These are phyloP conservation scores for Anhinga rufa DNA, from an alignment of 2,113 vertebrate species.

Conservation along the genomic window DNA sequence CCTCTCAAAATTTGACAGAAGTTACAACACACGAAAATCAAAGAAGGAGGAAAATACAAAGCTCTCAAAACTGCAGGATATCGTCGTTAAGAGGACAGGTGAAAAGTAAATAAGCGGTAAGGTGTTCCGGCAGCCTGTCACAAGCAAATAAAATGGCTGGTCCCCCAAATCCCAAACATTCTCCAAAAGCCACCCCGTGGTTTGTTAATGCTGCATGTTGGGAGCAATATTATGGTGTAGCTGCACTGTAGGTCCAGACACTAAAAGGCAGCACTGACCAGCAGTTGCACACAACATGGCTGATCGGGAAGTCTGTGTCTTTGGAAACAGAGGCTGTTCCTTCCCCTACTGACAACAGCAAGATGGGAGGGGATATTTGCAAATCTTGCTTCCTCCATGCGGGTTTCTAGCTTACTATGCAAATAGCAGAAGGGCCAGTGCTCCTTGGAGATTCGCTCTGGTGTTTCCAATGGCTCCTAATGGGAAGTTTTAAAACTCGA, in stretches of 20 bases:
- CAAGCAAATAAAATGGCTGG: background rate
- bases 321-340: background rate
- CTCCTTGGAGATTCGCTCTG: background rate
- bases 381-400: too few relatives aligned
- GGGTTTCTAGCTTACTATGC: background rate
- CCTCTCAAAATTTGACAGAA: background rate
- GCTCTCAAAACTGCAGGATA: background rate
- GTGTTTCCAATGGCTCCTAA: background rate
- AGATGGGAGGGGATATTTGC: too few relatives aligned
- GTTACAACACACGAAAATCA: background rate
- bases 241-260: background rate
- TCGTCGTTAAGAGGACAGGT: background rate
- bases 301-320: background rate
- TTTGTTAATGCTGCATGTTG: background rate
- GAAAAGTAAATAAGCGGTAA: background rate
- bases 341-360: background rate
- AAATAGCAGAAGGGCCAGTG: background rate
- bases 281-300: background rate
- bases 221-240: background rate
- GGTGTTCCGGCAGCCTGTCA: background rate
- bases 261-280: too few relatives aligned
- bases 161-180: background rate
- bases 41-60: background rate
- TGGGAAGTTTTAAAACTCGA: background rate
- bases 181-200: background rate